Evolutionary conservation across 2,888 invertebrate genomes (phyloP).

Genomic region (Drosophila robusta): DNA sequence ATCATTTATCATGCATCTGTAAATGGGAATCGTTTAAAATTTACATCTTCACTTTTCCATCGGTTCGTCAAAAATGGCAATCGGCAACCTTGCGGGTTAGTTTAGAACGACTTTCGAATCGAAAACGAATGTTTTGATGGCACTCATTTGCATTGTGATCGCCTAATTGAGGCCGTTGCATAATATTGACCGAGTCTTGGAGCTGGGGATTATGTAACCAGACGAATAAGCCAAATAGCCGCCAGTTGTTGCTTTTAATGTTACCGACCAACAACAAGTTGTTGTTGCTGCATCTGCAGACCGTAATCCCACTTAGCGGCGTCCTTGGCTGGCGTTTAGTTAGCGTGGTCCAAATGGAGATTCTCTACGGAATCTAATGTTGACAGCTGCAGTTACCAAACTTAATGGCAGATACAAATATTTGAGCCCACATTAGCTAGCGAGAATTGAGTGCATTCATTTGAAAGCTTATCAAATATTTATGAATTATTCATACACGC

Average conservation of each 20-base stretch:
- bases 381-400: constrained; percentile 17
- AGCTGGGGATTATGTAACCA: constrained; percentile 62
- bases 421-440: constrained; percentile 13
- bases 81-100: constrained; percentile 35
- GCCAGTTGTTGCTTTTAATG: constrained; percentile 55
- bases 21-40: constrained; percentile 3
- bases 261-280: constrained; percentile 32
- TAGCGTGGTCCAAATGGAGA: constrained; percentile 15
- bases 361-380: constrained; percentile 32
- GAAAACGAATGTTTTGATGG: constrained; percentile 45
- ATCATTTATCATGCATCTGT: constrained; percentile 7
- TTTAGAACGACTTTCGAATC: constrained; percentile 69
- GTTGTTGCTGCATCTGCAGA: constrained; percentile 35
- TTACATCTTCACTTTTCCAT: constrained; percentile 27
- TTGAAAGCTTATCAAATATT: constrained; percentile 8
- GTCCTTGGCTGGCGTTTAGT: constrained; percentile 40
- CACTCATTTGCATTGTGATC: constrained; percentile 66
- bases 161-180: constrained; percentile 74
- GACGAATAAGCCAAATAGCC: constrained; percentile 60
- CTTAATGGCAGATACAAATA: background rate
- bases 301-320: constrained; percentile 48
- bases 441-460: constrained; percentile 9
- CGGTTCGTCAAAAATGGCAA: constrained; percentile 39
- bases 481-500: constrained; percentile 57
- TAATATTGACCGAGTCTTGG: constrained; percentile 69